Evolutionary conservation across 1,140 invertebrate genomes (phyloP).

Genomic region (Proctacanthus coquilletti): DNA sequence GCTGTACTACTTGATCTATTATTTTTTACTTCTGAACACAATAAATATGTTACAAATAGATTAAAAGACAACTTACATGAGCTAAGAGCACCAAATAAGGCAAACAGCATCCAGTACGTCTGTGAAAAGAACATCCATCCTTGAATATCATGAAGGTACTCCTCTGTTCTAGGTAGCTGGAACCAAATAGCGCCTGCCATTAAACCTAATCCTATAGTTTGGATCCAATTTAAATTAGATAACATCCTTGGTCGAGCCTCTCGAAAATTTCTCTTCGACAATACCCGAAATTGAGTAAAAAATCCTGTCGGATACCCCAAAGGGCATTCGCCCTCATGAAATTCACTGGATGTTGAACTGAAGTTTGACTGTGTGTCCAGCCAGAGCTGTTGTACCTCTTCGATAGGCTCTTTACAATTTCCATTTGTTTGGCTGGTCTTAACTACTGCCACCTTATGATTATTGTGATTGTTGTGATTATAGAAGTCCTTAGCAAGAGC

Average conservation of each 20-base stretch:
- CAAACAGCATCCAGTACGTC: slow-evolving; percentile 77
- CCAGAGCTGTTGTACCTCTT: slow-evolving; percentile 59
- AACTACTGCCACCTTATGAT: no score
- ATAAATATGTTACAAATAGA: no score
- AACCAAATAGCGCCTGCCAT: slow-evolving; percentile 70
- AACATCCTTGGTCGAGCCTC: slow-evolving; percentile 63
- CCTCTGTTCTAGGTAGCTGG: slow-evolving; percentile 55
- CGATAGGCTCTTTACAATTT: no score
- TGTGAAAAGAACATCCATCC: slow-evolving; percentile 80
- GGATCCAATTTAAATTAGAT: slow-evolving; percentile 66
- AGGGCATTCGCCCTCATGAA: slow-evolving; percentile 36
- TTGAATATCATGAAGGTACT: slow-evolving; percentile 61
- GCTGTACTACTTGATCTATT: not conserved
- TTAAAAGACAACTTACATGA: slow-evolving; percentile 44
- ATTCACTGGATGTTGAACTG: slow-evolving; percentile 46
- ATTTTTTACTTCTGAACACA: not conserved
- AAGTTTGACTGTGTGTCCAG: slow-evolving; percentile 54
- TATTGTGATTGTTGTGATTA: slow-evolving; percentile 8
- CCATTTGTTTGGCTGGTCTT: no score
- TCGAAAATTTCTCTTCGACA: slow-evolving; percentile 64
- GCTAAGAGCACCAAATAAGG: slow-evolving; percentile 63
- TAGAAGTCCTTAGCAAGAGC: no score
- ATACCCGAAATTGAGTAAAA: slow-evolving; percentile 58
- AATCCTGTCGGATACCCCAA: slow-evolving; percentile 59
- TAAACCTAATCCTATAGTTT: slow-evolving; percentile 56